Percentiles rank a stretch among this genome's conserved stretches.
Evolutionary conservation across 2,113 vertebrate genomes (phyloP).

Genomic region (Charadrius vociferus): DNA sequence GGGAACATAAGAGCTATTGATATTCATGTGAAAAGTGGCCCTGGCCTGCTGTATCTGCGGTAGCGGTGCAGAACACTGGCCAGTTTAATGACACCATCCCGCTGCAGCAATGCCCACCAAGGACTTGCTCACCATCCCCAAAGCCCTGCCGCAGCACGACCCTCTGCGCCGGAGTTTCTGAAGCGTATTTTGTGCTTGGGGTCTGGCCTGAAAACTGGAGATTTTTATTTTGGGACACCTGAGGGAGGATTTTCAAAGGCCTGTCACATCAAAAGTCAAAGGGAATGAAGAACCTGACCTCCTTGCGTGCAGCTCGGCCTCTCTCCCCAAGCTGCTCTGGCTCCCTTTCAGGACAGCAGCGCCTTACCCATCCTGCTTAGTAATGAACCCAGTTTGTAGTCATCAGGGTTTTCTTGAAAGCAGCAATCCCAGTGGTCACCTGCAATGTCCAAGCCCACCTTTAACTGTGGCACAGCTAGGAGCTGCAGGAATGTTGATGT

Average conservation of each 20-base stretch:
- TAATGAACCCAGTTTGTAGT: background rate
- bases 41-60: background rate
- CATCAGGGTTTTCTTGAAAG: background rate
- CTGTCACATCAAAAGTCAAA: slow-evolving; percentile 33
- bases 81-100: background rate
- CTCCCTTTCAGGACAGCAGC: background rate
- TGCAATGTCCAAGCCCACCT: background rate
- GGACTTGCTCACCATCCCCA: background rate
- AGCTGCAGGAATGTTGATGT: background rate
- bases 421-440: background rate
- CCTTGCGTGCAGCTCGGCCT: background rate
- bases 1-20: background rate
- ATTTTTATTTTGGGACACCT: background rate
- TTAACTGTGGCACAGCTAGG: background rate
- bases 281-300: slow-evolving; percentile 45
- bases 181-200: background rate
- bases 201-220: background rate
- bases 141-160: background rate
- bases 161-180: background rate
- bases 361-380: background rate
- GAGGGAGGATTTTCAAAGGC: slow-evolving; percentile 45
- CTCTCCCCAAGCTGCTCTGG: background rate
- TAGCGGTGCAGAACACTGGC: background rate
- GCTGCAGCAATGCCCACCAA: background rate
- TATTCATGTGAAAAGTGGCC: background rate